Conservation (phyloP, 1,140 invertebrate species). For the Phymorhynchus buccinoides region DNA sequence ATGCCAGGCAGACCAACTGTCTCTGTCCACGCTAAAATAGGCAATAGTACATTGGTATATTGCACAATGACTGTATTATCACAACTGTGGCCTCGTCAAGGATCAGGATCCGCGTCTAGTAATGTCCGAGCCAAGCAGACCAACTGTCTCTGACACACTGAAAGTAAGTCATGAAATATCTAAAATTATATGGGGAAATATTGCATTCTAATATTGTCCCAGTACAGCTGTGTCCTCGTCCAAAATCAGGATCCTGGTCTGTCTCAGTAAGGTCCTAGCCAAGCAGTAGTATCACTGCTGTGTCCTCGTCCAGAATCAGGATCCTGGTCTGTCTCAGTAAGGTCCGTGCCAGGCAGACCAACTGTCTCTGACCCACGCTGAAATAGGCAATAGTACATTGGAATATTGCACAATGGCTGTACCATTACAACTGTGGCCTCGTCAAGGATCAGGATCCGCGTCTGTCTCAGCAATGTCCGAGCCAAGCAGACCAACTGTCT, state of each 20-base stretch:
- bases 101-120: conserved; percentile 83
- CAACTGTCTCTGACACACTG: conserved; percentile 39
- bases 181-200: too few relatives aligned
- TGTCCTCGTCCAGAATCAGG: too few relatives aligned
- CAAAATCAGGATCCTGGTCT: conserved; percentile 85
- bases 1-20: neutral
- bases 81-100: conserved; percentile 83
- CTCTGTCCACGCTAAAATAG: conserved; percentile 19
- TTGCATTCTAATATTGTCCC: too few relatives aligned
- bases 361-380: conserved; percentile 14
- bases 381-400: too few relatives aligned
- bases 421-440: conserved; percentile 82
- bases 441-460: conserved; percentile 84
- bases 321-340: neutral
- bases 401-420: too few relatives aligned
- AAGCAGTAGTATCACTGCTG: too few relatives aligned
- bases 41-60: too few relatives aligned
- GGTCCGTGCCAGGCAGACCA: neutral
- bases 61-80: too few relatives aligned
- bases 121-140: conserved; percentile 62
- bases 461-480: conserved; percentile 72
- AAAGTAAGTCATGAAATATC: too few relatives aligned
- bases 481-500: conserved; percentile 41
- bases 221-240: conserved; percentile 80
- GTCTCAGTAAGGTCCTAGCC: conserved; percentile 70